phyloP scores from a whole-genome alignment of 2,797 vertebrate species.

The Chiroxiphia lanceolata region DNA sequence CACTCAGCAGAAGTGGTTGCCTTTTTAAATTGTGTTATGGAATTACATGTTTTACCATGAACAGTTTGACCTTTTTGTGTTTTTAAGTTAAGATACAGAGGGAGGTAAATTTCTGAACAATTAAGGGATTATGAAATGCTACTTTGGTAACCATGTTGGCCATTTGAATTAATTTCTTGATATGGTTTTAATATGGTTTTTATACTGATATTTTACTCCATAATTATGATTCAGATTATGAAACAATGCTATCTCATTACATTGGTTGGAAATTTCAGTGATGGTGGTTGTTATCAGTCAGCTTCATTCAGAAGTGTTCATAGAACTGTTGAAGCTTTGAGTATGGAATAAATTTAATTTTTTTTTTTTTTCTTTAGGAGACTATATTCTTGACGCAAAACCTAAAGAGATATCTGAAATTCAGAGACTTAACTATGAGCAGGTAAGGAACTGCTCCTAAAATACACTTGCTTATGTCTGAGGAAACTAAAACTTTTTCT shows the following conservation, averaged over 20 bases:
- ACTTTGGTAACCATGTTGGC: not conserved
- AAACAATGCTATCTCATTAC: not conserved
- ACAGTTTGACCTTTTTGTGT: not conserved
- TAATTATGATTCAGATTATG: not conserved
- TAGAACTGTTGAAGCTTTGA: not conserved
- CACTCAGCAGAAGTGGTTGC: not conserved
- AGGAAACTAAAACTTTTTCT: not conserved
- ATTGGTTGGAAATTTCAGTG: not conserved
- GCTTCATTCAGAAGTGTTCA: not conserved
- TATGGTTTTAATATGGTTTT: not conserved
- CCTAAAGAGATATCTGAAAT: conserved; percentile 98
- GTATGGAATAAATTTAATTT: not conserved
- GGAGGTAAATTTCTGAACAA: not conserved
- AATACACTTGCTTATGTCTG: not conserved
- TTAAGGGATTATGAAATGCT: not conserved
- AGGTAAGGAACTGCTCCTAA: conserved; percentile 81
- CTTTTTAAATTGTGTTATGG: not conserved
- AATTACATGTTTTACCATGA: not conserved
- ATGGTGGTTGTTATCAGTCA: not conserved
- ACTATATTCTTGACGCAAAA: conserved; percentile 97
- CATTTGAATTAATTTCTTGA: not conserved
- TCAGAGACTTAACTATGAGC: conserved; percentile 97
- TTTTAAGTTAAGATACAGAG: not conserved
- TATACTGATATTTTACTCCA: not conserved
- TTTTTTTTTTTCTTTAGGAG: conserved; percentile 80